A percentile compares a stretch with the other conserved stretches of the same genome.
Conservation (phyloP, 2,888 invertebrate genomes). For the Oscheius sp. region DNA sequence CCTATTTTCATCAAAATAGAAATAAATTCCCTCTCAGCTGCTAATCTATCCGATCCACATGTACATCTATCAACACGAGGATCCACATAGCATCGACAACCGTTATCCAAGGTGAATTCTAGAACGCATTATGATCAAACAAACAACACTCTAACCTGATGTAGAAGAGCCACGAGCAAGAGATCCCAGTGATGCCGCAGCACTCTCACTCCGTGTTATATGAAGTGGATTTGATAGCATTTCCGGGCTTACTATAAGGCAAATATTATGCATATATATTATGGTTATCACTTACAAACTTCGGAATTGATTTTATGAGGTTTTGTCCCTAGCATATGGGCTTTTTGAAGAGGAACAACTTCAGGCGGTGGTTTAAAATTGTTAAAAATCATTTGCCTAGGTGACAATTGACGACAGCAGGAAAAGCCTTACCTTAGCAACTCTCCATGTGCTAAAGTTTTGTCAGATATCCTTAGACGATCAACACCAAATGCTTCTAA, state of each 20-base stretch:
- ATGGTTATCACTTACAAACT: constrained; percentile 7
- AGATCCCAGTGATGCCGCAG: constrained; percentile 25
- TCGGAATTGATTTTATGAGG: not conserved
- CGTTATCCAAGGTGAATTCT: constrained; percentile 95
- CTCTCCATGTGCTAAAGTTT: constrained; percentile 36
- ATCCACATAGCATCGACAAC: constrained; percentile 80
- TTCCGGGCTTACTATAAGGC: constrained; percentile 26
- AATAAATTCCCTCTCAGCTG: constrained; percentile 86
- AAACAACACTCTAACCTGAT: not conserved
- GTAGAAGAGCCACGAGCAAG: constrained; percentile 1
- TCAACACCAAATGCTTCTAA: constrained; percentile 91
- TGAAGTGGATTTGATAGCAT: constrained; percentile 6
- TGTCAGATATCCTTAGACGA: constrained; percentile 70
- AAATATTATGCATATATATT: not conserved
- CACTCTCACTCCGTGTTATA: constrained; percentile 37
- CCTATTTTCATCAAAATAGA: constrained; percentile 88
- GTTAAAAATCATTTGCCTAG: constrained; percentile 37
- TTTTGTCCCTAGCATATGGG: constrained; percentile 9
- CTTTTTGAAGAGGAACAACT: not conserved
- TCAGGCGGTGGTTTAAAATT: constrained; percentile 23
- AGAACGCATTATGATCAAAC: constrained; percentile 74
- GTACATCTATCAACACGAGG: constrained; percentile 79
- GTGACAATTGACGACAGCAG: not conserved
- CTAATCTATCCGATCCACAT: constrained; percentile 79
- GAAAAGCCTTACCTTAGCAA: constrained; percentile 39